Evolutionary conservation across 1,140 invertebrate genomes (phyloP), one percentile per base, ranked within the genome.

Genomic region (Tetragonula clypearis): DNA sequence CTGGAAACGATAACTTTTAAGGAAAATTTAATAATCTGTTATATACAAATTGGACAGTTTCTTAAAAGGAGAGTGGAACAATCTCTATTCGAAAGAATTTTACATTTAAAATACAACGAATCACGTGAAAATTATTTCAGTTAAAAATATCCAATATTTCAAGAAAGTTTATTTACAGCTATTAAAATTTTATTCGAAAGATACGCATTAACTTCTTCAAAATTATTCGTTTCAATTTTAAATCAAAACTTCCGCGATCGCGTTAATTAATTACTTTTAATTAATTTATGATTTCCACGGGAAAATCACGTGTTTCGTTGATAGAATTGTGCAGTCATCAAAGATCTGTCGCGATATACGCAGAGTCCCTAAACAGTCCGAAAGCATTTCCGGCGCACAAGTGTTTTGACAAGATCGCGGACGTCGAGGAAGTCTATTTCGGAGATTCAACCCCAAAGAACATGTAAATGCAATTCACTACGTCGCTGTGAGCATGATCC

Each of bases 321-420:
- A 14, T 53, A 97, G 96, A 96, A 92, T 89, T 96, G 4, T 97
- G 96, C 88, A 97, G 96, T 89, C 97, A 97, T 92, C 95, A 96
- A 73, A 95, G 96, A 41, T 96, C 96, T 0, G 97, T 96, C 95
- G 92, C 90, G 72, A 95, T 95, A 81, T 96, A 96, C 89, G 95
- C 96, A 0, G 96, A 97, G 87, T 95, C 96, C 0, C 92, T 97
- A 1, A 49, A 8, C 15, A 79, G 84, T 1, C 92, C 93, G 3
- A 93, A 92, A 11, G 83, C 92, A 41, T 95, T 95, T 81, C 35
- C 91, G 0, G 93, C 93, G 1, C 84, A 92, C 1, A 83, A 91
- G n/a, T 95, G 95, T 68, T 23, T 56, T 11, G 4, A 69, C 49
- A 79, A 60, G 58, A 55, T 72, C 21, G 35, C 62, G 1, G 87